phyloP scores from a whole-genome alignment of 2,888 invertebrate species.

The Thymelicus lineola region DNA sequence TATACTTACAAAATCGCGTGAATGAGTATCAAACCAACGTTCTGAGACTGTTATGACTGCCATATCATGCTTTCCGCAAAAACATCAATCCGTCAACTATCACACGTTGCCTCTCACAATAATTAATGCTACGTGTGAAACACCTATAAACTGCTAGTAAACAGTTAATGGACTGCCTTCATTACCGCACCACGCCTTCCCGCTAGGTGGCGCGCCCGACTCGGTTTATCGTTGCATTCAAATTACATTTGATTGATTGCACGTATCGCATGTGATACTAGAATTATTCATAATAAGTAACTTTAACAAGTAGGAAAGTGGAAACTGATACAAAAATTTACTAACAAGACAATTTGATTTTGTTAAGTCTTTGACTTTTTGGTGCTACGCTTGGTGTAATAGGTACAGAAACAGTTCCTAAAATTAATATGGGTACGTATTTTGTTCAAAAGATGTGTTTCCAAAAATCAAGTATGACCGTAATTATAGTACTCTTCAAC shows the following conservation, averaged over 20 bases:
- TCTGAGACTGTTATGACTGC: too few relatives aligned
- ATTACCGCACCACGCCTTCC: constrained; percentile 66
- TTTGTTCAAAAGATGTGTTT: too few relatives aligned
- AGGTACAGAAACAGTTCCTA: too few relatives aligned
- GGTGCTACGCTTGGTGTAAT: too few relatives aligned
- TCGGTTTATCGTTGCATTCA: constrained; percentile 55
- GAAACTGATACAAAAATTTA: neutral
- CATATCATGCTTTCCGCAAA: neutral
- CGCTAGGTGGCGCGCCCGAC: constrained; percentile 68
- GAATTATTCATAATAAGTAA: neutral
- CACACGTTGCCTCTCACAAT: constrained; percentile 62
- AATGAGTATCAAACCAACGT: too few relatives aligned
- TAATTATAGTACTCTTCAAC: too few relatives aligned
- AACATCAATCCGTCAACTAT: constrained; percentile 45
- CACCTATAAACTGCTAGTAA: constrained; percentile 74
- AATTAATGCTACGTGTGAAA: constrained; percentile 77
- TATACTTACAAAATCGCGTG: too few relatives aligned
- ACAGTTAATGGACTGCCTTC: constrained; percentile 69
- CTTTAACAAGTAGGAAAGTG: neutral
- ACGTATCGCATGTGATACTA: constrained; percentile 38
- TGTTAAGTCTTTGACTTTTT: too few relatives aligned
- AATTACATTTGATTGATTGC: constrained; percentile 48
- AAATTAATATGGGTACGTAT: too few relatives aligned
- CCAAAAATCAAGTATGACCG: too few relatives aligned
- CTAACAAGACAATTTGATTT: too few relatives aligned